Evolutionary conservation across 2,888 invertebrate genomes (phyloP).

Genomic region (Calameuta pallipes): DNA sequence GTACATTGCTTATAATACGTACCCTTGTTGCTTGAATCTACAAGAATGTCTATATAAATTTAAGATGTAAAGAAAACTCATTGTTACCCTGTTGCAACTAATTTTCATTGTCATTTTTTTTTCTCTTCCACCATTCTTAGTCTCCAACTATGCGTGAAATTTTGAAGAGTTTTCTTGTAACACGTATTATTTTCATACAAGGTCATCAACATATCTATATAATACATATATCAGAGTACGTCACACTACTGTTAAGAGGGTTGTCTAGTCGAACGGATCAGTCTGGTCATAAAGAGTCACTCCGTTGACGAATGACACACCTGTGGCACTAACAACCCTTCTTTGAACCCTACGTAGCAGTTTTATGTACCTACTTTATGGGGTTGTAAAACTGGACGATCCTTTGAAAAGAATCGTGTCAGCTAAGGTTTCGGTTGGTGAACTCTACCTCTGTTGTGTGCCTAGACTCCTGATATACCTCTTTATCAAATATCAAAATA

Average conservation of each 20-base stretch:
- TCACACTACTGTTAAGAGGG: no score
- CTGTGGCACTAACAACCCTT: slow-evolving; percentile 32
- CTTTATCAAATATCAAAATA: neutral
- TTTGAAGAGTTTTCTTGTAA: neutral
- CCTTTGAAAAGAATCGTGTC: neutral
- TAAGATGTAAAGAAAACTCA: neutral
- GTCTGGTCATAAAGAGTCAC: neutral
- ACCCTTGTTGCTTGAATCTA: neutral
- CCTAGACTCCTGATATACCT: neutral
- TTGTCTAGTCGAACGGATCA: neutral
- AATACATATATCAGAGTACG: neutral
- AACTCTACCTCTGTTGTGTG: neutral
- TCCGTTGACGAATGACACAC: slow-evolving; percentile 26
- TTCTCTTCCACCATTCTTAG: neutral
- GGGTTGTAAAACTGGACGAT: neutral
- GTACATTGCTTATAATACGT: neutral
- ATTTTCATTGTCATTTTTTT: neutral
- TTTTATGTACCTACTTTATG: neutral
- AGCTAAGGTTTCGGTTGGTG: neutral
- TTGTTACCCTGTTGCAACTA: neutral
- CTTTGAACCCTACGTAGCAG: neutral
- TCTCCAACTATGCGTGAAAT: neutral
- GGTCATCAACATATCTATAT: neutral
- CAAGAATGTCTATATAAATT: neutral
- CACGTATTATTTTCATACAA: neutral